phyloP scores from a whole-genome alignment of 1,140 invertebrate species.

The Chrysomallon squamiferum region DNA sequence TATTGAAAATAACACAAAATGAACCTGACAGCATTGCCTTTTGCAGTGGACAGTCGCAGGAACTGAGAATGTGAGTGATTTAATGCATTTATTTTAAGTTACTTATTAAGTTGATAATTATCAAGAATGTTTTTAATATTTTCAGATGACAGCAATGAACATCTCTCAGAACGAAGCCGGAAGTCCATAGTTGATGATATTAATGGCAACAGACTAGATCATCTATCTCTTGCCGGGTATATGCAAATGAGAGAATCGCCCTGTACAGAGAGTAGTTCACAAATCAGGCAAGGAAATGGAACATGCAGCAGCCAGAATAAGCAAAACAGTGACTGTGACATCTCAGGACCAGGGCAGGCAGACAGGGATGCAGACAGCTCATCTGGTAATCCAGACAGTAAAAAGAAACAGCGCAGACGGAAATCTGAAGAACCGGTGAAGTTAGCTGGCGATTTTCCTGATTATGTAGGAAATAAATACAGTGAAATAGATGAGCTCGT shows the following conservation, averaged over 20 bases:
- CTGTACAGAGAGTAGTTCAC: constrained; percentile 3
- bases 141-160: constrained; percentile 31
- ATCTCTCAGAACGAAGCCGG: constrained; percentile 2
- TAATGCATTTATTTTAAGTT: no score
- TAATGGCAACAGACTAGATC: constrained; percentile 27
- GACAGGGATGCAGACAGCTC: constrained; percentile 8
- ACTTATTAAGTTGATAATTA: no score
- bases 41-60: no score
- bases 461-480: constrained; percentile 40
- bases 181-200: constrained; percentile 17
- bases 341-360: background rate
- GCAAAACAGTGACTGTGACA: background rate
- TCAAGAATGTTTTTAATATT: no score
- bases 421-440: constrained; percentile 22
- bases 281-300: constrained; percentile 3
- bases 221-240: constrained; percentile 11
- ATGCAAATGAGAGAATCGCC: constrained; percentile 42
- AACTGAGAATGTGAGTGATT: no score
- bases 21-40: no score
- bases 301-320: background rate
- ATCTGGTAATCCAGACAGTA: background rate
- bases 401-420: background rate
- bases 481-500: constrained; percentile 38
- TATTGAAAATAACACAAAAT: no score
- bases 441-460: constrained; percentile 37